Percentiles rank a stretch among this genome's conserved stretches.
Evolutionary conservation across 2,797 vertebrate species (phyloP).

Genomic region (Muscicapa comitata): DNA sequence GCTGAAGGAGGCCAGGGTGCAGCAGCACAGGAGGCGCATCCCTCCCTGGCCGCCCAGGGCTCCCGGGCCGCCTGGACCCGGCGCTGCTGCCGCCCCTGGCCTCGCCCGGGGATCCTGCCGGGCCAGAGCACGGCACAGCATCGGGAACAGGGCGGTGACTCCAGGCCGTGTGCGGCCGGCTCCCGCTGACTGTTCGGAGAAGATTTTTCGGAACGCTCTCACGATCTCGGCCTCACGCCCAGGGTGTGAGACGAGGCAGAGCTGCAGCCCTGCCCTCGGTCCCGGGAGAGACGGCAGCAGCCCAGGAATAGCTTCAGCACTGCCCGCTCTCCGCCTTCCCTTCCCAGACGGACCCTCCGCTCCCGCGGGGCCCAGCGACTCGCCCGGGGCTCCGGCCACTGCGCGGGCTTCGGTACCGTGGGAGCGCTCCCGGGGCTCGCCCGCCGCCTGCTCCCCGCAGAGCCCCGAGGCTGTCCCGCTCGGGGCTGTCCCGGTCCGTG

Average conservation of each 20-base stretch:
- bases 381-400: background rate
- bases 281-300: background rate
- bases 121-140: background rate
- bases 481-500: background rate
- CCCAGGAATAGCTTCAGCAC: background rate
- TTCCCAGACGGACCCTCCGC: background rate
- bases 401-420: background rate
- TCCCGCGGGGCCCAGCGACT: too few species aligned
- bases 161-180: background rate
- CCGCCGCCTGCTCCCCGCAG: background rate
- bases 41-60: background rate
- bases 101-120: background rate
- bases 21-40: accelerated
- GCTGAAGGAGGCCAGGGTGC: accelerated
- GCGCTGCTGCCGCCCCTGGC: too few species aligned
- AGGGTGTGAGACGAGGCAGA: background rate
- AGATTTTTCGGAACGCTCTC: background rate
- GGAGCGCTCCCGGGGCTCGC: background rate
- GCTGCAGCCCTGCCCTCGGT: background rate
- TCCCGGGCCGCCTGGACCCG: background rate
- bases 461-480: background rate
- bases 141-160: accelerated
- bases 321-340: background rate
- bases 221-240: background rate
- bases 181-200: accelerated